Base-by-base conservation (phyloP, 2,888 invertebrate genomes). In the Eupsilia transversa region DNA sequence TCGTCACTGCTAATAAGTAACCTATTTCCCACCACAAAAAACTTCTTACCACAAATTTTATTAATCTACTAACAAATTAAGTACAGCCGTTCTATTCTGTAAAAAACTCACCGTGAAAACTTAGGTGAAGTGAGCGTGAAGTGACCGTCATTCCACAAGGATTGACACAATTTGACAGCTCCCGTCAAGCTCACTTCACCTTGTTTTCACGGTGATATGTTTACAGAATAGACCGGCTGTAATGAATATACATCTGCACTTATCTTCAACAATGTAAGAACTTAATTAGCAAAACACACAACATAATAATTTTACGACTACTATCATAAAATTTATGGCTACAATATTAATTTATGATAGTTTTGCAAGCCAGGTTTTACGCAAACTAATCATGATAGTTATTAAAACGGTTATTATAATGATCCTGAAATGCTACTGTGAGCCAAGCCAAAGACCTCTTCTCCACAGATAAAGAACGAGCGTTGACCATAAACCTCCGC, bases 291-390 rank as follows among this genome's bases (percentile, higher is more conserved):
- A 35, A 23, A 76, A 23, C 27, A n/a, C 12, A 74, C 30, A 14
- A 77, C 57, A 27, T 57, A 68, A 69, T 69, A 54, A 38, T 27
- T 60, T 61, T 23, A 76, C 60, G 79, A 54, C 38, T 2, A 33
- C 12, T 38, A 30, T 38, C 59, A 23, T 76, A 70, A 79, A 79
- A 12, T 75, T 33, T 10, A 76, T 46, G 9, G 38, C n/a, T 33
- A 46, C 79, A 60, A 54, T 71, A 79, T 61, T 79, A 30, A 33
- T 54, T 79, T 76, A 71, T 46, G 52, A 46, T 52, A 60, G n/a
- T 23, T 61, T 27, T 33, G 38, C 72, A 54, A 23, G 33, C 27
- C 33, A 27, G 33, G 33, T 23, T 76, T 49, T 69, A 77, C 67
- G 23, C 10, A 38, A 57, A 77, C 30, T 41, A 33, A 52, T 33